Base-by-base conservation (phyloP, 92 coral and sea anemone genomes). In the Pocillopora grandis region DNA sequence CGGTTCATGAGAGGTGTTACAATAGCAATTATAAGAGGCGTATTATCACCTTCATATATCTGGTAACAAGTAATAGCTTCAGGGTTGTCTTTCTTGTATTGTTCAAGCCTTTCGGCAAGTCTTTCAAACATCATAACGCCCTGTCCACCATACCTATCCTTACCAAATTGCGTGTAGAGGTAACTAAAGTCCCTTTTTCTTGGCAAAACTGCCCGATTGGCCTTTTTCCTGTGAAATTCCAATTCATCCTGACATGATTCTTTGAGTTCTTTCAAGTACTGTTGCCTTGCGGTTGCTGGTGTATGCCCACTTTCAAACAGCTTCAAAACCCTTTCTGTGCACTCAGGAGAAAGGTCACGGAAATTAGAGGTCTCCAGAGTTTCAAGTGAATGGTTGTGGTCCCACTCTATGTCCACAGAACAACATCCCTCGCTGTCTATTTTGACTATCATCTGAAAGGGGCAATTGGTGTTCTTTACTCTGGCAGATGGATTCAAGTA, bases 401-500 rank as follows among this genome's bases (percentile, higher is more conserved):
- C 89, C 95, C 92, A 92, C 61, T 89, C 87, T 66, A 91, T 72
- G 72, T 85, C 90, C 67, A 88, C 89, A 59, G 66, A 80, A 77
- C 94, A 91, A 80, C 87, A 57, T 36, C 83, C 74, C 68, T 86
- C 73, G 72, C 62, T 86, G 80, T 87, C 80, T 68, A 91, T 85
- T 67, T 91, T 91, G 80, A 83, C 70, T 19, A 83, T 73, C 67
- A 81, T 36, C 74, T 88, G 92, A 67, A 91, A 91, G 36, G 94
- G 90, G 78, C 90, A 91, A 58, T 91, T 88, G 70, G 92, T 91
- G 76, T 91, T 91, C 85, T 88, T 88, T 31, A 91, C 95, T 75
- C 88, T 86, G 63, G 95, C 95, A 52, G 92, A 70, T 37, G 92
- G 92, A 56, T 89, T 86, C 27, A 72, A 62, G 18, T 80, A 31